Evolutionary conservation across 2,888 invertebrate species (phyloP).

Genomic region (Pristionchus entomophagus): DNA sequence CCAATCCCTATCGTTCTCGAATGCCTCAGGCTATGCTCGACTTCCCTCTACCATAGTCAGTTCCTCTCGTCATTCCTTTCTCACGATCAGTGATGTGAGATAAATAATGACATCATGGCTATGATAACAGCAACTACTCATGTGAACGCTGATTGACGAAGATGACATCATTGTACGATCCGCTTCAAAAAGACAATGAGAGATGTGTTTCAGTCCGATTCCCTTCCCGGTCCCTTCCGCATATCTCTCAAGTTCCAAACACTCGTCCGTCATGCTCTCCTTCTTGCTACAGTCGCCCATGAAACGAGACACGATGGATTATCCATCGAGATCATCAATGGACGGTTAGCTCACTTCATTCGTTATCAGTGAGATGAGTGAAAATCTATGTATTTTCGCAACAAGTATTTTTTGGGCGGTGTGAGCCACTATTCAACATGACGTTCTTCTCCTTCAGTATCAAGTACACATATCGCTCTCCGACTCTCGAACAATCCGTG

Average conservation of each 20-base stretch:
- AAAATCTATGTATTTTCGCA: too few relatives aligned
- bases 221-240: slow-evolving; percentile 56
- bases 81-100: neutral
- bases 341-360: slow-evolving; percentile 52
- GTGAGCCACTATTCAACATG: neutral
- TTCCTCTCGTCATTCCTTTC: neutral
- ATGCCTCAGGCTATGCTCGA: slow-evolving; percentile 40
- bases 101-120: neutral
- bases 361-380: neutral
- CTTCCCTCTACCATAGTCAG: slow-evolving; percentile 20
- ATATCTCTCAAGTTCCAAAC: slow-evolving; percentile 73
- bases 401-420: too few relatives aligned
- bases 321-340: slow-evolving; percentile 58
- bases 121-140: too few relatives aligned
- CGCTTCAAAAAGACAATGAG: neutral
- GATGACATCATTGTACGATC: neutral
- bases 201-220: neutral
- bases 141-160: too few relatives aligned
- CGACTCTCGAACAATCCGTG: slow-evolving; percentile 54
- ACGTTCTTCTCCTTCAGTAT: slow-evolving; percentile 54
- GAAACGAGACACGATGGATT: slow-evolving; percentile 56
- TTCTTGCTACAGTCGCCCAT: slow-evolving; percentile 58
- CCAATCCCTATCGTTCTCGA: slow-evolving; percentile 42
- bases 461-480: slow-evolving; percentile 59
- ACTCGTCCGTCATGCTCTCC: slow-evolving; percentile 60